phyloP scores from a whole-genome alignment of 1,140 invertebrate species.

The Babylonia areolata region DNA sequence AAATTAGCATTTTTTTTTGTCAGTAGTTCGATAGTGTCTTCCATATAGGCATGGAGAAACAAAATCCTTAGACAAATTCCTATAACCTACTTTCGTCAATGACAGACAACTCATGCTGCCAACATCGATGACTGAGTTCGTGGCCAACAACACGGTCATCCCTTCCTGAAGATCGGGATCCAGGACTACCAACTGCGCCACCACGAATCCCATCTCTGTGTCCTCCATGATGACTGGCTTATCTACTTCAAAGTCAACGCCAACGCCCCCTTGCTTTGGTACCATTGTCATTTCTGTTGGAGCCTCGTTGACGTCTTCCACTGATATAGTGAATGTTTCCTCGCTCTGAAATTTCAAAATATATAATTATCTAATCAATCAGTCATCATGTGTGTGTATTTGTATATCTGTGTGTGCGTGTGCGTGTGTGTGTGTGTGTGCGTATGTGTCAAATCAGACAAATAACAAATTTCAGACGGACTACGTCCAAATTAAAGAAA shows the following conservation, averaged over 20 bases:
- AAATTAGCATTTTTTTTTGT: too few relatives aligned
- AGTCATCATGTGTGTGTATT: too few relatives aligned
- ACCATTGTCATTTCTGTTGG: conserved; percentile 43
- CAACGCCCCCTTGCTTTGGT: conserved; percentile 31
- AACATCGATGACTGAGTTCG: conserved; percentile 34
- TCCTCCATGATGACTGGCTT: conserved; percentile 55
- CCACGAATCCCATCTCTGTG: conserved; percentile 39
- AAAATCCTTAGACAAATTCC: too few relatives aligned
- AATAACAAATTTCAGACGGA: too few relatives aligned
- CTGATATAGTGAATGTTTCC: conserved; percentile 40
- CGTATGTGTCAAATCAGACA: too few relatives aligned
- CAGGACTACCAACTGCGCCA: conserved; percentile 53
- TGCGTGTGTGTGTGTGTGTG: too few relatives aligned
- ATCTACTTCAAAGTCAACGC: conserved; percentile 40
- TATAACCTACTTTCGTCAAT: conserved; percentile 51
- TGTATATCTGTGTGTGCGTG: too few relatives aligned
- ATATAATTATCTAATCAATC: too few relatives aligned
- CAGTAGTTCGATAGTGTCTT: too few relatives aligned
- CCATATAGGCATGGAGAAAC: too few relatives aligned
- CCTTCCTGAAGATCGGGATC: conserved; percentile 55
- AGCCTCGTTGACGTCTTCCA: conserved; percentile 53
- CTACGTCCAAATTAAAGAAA: too few relatives aligned
- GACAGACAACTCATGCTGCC: conserved; percentile 46
- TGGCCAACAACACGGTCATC: conserved; percentile 45
- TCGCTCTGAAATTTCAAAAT: conserved; percentile 14